Conservation (phyloP, 92 coral and sea anemone species). For the Epizoanthus scotinus region DNA sequence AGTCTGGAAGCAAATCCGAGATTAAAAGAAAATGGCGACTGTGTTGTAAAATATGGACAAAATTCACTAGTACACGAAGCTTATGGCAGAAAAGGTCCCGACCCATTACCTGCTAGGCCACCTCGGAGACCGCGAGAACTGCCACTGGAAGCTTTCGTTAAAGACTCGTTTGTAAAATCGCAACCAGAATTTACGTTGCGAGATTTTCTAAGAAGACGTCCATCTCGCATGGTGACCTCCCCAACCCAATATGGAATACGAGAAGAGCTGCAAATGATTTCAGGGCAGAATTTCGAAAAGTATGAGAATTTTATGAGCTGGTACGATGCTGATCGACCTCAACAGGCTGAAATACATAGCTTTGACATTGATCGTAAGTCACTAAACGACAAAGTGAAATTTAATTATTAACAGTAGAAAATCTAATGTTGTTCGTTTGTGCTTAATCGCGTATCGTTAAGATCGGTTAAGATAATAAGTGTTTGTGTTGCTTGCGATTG, state of each 20-base stretch:
- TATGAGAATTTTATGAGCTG: slow-evolving; percentile 84
- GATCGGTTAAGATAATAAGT: too few species aligned
- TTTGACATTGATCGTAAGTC: slow-evolving; percentile 84
- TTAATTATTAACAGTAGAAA: not conserved
- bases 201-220: slow-evolving; percentile 65
- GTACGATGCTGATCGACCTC: slow-evolving; percentile 69
- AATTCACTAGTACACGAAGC: slow-evolving; percentile 43
- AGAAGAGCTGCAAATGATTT: slow-evolving; percentile 49
- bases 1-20: slow-evolving; percentile 30
- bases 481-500: too few species aligned
- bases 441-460: too few species aligned
- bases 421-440: too few species aligned
- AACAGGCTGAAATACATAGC: slow-evolving; percentile 69
- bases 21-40: not conserved
- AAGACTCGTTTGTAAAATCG: slow-evolving; percentile 69
- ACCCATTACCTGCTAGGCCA: slow-evolving; percentile 83
- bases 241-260: slow-evolving; percentile 20
- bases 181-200: slow-evolving; percentile 86
- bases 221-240: slow-evolving; percentile 54
- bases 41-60: slow-evolving; percentile 17
- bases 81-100: slow-evolving; percentile 78
- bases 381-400: too few species aligned
- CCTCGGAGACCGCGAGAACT: slow-evolving; percentile 80
- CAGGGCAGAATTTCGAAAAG: slow-evolving; percentile 82
- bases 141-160: slow-evolving; percentile 63